phyloP scores from a whole-genome alignment of 1,140 invertebrate species.

The Hypsibius dujardini region DNA sequence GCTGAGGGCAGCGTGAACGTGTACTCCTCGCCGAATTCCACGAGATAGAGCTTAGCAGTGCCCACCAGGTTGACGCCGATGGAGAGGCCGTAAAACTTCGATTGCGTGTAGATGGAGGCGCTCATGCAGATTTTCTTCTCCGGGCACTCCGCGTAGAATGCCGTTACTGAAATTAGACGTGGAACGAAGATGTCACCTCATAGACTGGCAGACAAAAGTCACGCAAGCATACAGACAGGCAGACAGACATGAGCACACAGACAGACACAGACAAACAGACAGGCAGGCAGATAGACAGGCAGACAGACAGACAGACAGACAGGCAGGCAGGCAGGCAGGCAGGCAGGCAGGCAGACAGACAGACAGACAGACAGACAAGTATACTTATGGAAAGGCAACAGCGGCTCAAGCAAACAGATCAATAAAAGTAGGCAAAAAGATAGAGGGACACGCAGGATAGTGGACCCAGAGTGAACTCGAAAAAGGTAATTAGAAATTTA shows the following conservation, averaged over 20 bases:
- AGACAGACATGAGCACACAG: no score
- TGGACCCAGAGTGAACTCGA: no score
- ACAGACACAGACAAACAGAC: no score
- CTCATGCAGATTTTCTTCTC: constrained; percentile 73
- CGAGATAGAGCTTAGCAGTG: constrained; percentile 52
- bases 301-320: no score
- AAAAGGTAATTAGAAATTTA: constrained; percentile 32
- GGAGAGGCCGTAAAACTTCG: constrained; percentile 85
- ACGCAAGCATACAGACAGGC: no score
- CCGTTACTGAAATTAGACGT: constrained; percentile 48
- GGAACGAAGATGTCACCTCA: no score
- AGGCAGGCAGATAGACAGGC: no score
- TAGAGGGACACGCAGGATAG: background rate
- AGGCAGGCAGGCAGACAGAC: no score
- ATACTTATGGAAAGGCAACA: no score
- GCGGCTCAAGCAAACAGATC: background rate
- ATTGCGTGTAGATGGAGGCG: constrained; percentile 91
- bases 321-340: no score
- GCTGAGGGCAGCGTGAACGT: constrained; percentile 84
- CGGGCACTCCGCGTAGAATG: constrained; percentile 87
- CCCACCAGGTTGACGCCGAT: constrained; percentile 48
- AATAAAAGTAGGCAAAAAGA: constrained; percentile 1
- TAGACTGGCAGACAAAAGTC: no score
- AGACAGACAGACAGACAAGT: no score
- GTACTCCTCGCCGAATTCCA: constrained; percentile 75